phyloP scores from a whole-genome alignment of 2,888 invertebrate species.

The Ochropleura plecta region DNA sequence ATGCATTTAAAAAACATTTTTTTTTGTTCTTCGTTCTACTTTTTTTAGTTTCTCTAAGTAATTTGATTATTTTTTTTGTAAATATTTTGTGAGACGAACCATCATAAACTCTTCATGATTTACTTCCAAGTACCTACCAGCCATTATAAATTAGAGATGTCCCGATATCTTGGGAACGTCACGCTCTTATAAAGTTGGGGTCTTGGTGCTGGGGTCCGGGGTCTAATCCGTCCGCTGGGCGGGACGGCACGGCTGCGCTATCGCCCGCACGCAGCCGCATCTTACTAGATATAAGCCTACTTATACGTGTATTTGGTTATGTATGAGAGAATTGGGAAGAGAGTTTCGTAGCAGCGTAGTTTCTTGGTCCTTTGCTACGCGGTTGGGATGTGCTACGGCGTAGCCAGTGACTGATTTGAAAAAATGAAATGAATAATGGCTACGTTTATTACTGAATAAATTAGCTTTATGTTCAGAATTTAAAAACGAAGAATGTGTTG shows the following conservation, averaged over 20 bases:
- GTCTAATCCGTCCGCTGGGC: slow-evolving; percentile 79
- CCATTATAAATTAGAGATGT: slow-evolving; percentile 64
- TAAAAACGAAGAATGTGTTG: too few relatives aligned
- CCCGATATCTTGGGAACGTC: slow-evolving; percentile 64
- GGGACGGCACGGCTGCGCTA: slow-evolving; percentile 82
- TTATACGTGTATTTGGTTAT: slow-evolving; percentile 60
- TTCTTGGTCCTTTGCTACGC: slow-evolving; percentile 40
- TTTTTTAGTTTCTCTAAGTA: neutral
- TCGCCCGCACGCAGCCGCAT: slow-evolving; percentile 76
- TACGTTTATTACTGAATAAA: too few relatives aligned
- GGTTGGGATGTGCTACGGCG: slow-evolving; percentile 39
- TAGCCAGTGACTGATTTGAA: slow-evolving; percentile 3
- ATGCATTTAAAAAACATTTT: neutral
- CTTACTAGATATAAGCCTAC: slow-evolving; percentile 61
- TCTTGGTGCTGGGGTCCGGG: slow-evolving; percentile 75
- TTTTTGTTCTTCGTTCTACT: neutral
- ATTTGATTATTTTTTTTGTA: neutral
- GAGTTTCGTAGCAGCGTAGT: slow-evolving; percentile 32
- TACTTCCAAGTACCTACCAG: slow-evolving; percentile 15
- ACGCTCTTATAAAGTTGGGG: slow-evolving; percentile 72
- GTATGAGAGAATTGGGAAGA: slow-evolving; percentile 51
- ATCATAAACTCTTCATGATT: neutral
- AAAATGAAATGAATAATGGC: neutral
- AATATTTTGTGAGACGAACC: neutral
- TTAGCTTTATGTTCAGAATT: too few relatives aligned